These are phyloP conservation scores for Medauroidea extradentata DNA, from an alignment of 1,140 invertebrate genomes.

Conservation along the genomic window DNA sequence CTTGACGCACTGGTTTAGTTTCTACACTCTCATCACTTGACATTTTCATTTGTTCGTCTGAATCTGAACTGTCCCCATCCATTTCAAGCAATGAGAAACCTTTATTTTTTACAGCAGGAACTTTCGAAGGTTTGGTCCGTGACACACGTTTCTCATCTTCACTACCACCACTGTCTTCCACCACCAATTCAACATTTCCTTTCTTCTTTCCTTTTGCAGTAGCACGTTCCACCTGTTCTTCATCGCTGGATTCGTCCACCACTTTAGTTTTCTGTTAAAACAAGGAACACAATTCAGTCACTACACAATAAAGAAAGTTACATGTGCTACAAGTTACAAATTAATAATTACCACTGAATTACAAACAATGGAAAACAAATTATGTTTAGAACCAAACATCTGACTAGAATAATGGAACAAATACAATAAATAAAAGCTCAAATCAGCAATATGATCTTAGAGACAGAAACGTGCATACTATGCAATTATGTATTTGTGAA, in stretches of 20 bases:
- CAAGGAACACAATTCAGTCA: not conserved
- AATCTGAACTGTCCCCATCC: conserved; percentile 32
- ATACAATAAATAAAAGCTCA: not conserved
- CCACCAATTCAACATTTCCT: conserved; percentile 37
- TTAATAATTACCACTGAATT: not conserved
- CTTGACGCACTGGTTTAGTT: conserved; percentile 7
- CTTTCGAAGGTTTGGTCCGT: not conserved
- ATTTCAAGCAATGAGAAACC: conserved; percentile 41
- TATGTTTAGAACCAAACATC: not conserved
- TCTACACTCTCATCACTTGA: conserved; percentile 11
- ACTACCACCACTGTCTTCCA: conserved; percentile 27
- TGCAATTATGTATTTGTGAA: too few relatives aligned
- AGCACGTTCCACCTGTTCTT: conserved; percentile 25
- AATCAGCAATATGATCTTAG: conserved; percentile 23
- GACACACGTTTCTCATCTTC: conserved; percentile 41
- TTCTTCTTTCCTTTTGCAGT: conserved; percentile 36
- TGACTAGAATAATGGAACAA: not conserved
- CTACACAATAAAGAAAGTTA: not conserved
- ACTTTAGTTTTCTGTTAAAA: not conserved
- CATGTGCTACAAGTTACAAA: not conserved
- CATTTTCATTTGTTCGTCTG: conserved; percentile 13
- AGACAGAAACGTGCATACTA: conserved; percentile 10
- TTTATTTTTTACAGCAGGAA: conserved; percentile 29
- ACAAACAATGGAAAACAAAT: not conserved
- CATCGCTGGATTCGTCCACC: conserved; percentile 9